Percentiles rank a stretch among this genome's conserved stretches.
Evolutionary conservation across 2,888 invertebrate species (phyloP).

Genomic region (Neria commutata): DNA sequence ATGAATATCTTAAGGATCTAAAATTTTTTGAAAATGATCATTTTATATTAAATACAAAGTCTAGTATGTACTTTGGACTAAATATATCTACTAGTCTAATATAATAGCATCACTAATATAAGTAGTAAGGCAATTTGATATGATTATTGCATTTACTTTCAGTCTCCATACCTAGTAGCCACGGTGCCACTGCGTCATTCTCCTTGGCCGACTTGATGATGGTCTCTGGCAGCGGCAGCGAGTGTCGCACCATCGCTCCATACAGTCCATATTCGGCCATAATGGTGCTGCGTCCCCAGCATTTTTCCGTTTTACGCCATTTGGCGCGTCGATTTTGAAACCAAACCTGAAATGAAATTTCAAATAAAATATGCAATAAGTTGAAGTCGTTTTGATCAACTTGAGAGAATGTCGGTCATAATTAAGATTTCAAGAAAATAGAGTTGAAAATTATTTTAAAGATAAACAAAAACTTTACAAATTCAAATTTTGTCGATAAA

Average conservation of each 20-base stretch:
- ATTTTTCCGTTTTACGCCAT: conserved; percentile 99
- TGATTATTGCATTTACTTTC: conserved; percentile 63
- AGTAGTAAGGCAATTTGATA: conserved; percentile 40
- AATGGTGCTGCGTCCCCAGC: conserved; percentile 98
- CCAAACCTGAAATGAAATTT: conserved; percentile 94
- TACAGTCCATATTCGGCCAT: conserved; percentile 99
- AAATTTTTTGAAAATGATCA: too few species aligned
- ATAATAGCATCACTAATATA: not conserved
- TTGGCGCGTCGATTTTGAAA: conserved; percentile 93
- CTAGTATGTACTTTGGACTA: too few species aligned
- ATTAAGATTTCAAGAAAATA: too few species aligned
- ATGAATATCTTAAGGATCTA: too few species aligned
- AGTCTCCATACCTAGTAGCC: conserved; percentile 89
- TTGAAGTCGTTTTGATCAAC: too few species aligned
- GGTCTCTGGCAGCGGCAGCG: conserved; percentile 96
- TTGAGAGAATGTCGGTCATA: too few species aligned
- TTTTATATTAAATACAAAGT: too few species aligned
- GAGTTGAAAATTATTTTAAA: too few species aligned
- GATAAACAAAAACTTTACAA: too few species aligned
- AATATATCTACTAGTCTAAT: too few species aligned
- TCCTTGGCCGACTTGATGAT: conserved; percentile 97
- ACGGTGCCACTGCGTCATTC: conserved; percentile 96
- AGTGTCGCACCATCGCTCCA: conserved; percentile 99
- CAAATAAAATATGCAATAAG: too few species aligned
- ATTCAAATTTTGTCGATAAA: too few species aligned